phyloP scores from a whole-genome alignment of 2,797 vertebrate species.

The Mastacembelus armatus region DNA sequence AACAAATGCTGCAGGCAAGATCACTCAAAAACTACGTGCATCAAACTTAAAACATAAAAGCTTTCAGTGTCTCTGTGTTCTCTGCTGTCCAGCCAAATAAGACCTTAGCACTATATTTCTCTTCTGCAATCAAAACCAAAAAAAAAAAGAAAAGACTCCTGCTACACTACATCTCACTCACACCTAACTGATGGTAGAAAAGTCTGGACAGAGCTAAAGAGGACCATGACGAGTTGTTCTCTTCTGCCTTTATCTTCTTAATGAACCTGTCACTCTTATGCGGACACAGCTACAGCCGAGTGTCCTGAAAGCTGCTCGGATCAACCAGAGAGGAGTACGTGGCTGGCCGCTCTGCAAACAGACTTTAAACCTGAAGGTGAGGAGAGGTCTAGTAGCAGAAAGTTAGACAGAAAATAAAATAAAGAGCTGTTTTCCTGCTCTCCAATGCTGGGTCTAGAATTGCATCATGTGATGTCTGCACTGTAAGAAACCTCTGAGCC shows the following conservation, averaged over 20 bases:
- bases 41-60: too few relatives aligned
- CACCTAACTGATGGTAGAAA: conserved; percentile 28
- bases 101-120: background rate
- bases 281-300: conserved; percentile 40
- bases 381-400: conserved; percentile 3
- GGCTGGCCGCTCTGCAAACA: conserved; percentile 9
- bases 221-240: conserved; percentile 50
- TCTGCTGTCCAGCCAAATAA: background rate
- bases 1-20: too few relatives aligned
- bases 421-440: conserved; percentile 25
- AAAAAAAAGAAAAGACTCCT: background rate
- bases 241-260: conserved; percentile 66
- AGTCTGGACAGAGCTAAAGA: conserved; percentile 39
- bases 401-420: conserved; percentile 32
- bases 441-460: conserved; percentile 27
- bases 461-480: conserved; percentile 35
- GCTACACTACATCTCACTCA: conserved; percentile 32
- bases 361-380: conserved; percentile 10
- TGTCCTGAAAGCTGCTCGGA: conserved; percentile 37
- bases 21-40: too few relatives aligned
- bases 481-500: conserved; percentile 21
- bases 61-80: too few relatives aligned
- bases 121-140: conserved; percentile 9
- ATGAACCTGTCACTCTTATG: conserved; percentile 68
- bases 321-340: conserved; percentile 1